Evolutionary conservation across 2,888 invertebrate genomes (phyloP), one percentile per base, ranked within the genome.

Genomic region (Melinaea marsaeus): DNA sequence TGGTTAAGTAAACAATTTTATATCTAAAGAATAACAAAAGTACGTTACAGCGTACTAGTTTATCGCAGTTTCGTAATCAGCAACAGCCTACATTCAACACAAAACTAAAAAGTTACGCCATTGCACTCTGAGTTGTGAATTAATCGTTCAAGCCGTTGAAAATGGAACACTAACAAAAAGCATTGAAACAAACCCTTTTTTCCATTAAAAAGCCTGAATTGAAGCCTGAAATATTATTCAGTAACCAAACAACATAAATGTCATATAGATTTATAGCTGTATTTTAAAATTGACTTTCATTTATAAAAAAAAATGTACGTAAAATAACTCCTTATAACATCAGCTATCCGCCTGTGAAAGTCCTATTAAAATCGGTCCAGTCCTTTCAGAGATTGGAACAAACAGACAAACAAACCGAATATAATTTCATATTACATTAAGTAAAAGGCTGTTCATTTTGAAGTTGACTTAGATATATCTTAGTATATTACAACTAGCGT

Each of bases 141-240:
- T 51, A 51, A 51, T 51, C 51, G 51, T 51, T 51, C 51, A 51
- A 51, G 51, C 51, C 22, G 32, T 51, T 51, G 51, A 51, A 51
- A 32, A 32, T 51, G 32, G 51, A 51, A 51, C 51, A 51, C 51
- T 32, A 51, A 51, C 32, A 51, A 51, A 51, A 51, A 42, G 42
- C 51, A 51, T 51, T 32, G 51, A 51, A 51, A 51, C 32, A 32
- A 51, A 51, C 51, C 32, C 9, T 51, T 51, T 51, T 51, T 51
- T 32, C 51, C 22, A 32, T 32, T 32, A 51, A 51, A 9, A 51
- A 51, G 51, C 22, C 32, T 51, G 51, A 51, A 51, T 32, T 51
- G 22, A 22, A 22, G 22, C 22, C 51, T 51, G 51, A 32, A 51
- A 22, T 32, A 51, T 9, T n/a, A 32, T 51, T 32, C 51, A 32